Evolutionary conservation across 92 coral and sea anemone genomes (phyloP).

Genomic region (Muricea muricata): DNA sequence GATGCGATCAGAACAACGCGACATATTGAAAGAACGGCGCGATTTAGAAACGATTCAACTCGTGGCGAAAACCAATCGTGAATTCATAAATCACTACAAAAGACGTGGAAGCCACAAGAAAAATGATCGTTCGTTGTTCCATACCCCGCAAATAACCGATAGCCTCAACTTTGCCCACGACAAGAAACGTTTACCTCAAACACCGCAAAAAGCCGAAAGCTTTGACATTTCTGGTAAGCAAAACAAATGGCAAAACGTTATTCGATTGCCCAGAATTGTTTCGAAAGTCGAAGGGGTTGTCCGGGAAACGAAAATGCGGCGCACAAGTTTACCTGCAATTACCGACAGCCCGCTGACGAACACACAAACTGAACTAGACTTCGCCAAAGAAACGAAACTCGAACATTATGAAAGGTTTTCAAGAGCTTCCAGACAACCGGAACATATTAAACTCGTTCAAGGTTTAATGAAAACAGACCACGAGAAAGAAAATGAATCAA

Average conservation of each 20-base stretch:
- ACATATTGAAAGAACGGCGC: conserved; percentile 12
- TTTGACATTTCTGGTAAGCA: too few species aligned
- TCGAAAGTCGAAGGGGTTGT: not conserved
- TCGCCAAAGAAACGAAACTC: not conserved
- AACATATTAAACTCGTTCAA: not conserved
- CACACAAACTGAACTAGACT: not conserved
- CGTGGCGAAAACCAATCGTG: conserved; percentile 41
- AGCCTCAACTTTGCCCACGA: not conserved
- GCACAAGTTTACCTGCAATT: not conserved
- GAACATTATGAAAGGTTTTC: not conserved
- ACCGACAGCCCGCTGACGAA: too few species aligned
- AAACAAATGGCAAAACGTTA: not conserved
- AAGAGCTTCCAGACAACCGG: not conserved
- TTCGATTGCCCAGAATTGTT: conserved; percentile 35
- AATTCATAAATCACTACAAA: conserved; percentile 41
- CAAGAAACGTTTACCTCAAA: too few species aligned
- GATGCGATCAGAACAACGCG: conserved; percentile 32
- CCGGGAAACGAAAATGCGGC: not conserved
- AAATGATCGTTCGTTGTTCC: not conserved
- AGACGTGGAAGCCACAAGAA: not conserved
- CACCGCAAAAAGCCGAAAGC: too few species aligned
- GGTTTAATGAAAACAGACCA: not conserved
- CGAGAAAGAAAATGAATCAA: not conserved
- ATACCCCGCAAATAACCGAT: not conserved
- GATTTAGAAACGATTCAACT: conserved; percentile 2